Percentiles rank a stretch among this genome's conserved stretches.
Conservation (phyloP, 2,888 invertebrate species). For the Arrhopalites spinosus region DNA sequence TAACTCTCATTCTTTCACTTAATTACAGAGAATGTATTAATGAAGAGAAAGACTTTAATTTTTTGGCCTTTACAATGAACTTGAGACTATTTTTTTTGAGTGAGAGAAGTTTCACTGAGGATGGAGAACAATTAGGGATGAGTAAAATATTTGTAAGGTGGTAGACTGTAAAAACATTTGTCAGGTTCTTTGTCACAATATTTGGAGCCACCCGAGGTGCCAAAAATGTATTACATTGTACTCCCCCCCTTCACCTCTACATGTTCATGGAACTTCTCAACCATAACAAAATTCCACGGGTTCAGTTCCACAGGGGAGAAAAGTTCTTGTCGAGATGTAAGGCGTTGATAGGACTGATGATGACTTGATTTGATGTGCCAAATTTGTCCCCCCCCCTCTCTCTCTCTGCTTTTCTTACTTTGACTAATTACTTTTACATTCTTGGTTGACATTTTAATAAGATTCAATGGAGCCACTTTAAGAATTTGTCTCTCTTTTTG, state of each 20-base stretch:
- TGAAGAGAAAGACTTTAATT: no score
- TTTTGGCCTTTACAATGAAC: no score
- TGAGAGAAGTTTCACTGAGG: no score
- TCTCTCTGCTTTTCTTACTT: not conserved
- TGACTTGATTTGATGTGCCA: not conserved
- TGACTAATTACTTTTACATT: not conserved
- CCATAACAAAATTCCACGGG: no score
- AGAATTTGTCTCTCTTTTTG: not conserved
- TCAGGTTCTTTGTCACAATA: not conserved
- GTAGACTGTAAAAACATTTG: slow-evolving; percentile 13
- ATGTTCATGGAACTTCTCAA: not conserved
- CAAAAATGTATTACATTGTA: not conserved
- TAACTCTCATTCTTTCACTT: no score
- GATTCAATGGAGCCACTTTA: not conserved
- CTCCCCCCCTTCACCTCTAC: not conserved
- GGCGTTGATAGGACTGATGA: not conserved
- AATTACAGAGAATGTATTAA: no score
- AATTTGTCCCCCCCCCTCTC: not conserved
- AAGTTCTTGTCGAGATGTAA: not conserved
- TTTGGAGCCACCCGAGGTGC: not conserved
- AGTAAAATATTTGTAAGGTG: not conserved
- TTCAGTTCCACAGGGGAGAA: no score
- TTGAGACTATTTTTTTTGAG: no score
- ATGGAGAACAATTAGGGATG: not conserved
- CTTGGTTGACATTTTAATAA: not conserved